These are phyloP conservation scores for Rhadina sibilatrix DNA, from an alignment of 2,113 vertebrate genomes.

Conservation along the genomic window DNA sequence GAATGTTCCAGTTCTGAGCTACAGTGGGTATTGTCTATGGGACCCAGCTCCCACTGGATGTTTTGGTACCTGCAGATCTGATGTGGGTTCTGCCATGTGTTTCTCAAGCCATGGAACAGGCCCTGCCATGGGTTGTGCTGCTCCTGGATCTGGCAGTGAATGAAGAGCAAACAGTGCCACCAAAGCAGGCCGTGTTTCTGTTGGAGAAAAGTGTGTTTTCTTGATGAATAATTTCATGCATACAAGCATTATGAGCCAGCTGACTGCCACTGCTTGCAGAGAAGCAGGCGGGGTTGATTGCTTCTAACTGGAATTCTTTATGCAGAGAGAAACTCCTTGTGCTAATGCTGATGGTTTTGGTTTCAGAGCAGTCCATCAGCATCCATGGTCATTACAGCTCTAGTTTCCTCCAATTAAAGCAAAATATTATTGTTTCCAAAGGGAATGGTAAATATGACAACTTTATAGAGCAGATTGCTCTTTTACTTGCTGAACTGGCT, in stretches of 20 bases:
- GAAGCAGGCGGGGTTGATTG: neutral
- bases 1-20: neutral
- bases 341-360: neutral
- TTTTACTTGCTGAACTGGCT: conserved; percentile 6
- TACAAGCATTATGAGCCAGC: neutral
- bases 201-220: neutral
- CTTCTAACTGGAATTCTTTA: neutral
- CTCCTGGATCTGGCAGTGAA: neutral
- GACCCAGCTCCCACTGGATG: neutral
- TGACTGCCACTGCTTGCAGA: neutral
- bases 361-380: neutral
- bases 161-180: neutral
- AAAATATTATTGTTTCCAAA: neutral
- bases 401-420: neutral
- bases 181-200: neutral
- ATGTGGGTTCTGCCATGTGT: accelerated
- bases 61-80: neutral
- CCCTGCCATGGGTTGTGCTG: neutral
- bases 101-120: accelerated
- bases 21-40: neutral
- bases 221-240: neutral
- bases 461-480: neutral
- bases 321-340: neutral
- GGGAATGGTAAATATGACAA: neutral
- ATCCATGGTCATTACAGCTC: neutral